Percentiles rank a stretch among this genome's conserved stretches.
These are phyloP conservation scores for Ariolimax columbianus DNA, from an alignment of 2,888 invertebrate species.

Conservation along the genomic window DNA sequence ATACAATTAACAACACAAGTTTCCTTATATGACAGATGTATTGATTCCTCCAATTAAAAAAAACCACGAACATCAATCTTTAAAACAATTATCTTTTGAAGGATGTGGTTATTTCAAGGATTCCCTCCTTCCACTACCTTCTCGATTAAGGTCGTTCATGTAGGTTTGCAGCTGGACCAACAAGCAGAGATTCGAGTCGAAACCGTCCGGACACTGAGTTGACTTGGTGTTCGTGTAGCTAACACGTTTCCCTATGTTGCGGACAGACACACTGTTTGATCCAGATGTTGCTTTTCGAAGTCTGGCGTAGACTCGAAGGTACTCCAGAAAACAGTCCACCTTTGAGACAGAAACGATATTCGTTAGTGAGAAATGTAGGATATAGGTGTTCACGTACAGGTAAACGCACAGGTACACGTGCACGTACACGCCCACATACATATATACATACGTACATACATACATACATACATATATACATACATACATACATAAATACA, in stretches of 20 bases:
- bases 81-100: too few relatives aligned
- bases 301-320: constrained; percentile 59
- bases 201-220: not conserved
- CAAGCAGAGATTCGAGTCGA: not conserved
- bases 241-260: constrained; percentile 56
- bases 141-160: not conserved
- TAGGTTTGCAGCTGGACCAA: not conserved
- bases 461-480: too few relatives aligned
- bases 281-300: constrained; percentile 56
- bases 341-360: not conserved
- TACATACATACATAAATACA: too few relatives aligned
- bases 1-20: too few relatives aligned
- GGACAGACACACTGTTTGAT: constrained; percentile 52
- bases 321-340: constrained; percentile 57
- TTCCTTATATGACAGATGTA: too few relatives aligned
- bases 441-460: too few relatives aligned
- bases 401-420: too few relatives aligned
- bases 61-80: too few relatives aligned
- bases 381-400: too few relatives aligned
- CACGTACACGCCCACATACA: too few relatives aligned
- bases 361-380: not conserved
- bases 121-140: not conserved
- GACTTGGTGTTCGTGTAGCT: not conserved
- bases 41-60: too few relatives aligned
- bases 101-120: too few relatives aligned